Conservation (phyloP, 2,888 invertebrate genomes). For the Tigriopus californicus region DNA sequence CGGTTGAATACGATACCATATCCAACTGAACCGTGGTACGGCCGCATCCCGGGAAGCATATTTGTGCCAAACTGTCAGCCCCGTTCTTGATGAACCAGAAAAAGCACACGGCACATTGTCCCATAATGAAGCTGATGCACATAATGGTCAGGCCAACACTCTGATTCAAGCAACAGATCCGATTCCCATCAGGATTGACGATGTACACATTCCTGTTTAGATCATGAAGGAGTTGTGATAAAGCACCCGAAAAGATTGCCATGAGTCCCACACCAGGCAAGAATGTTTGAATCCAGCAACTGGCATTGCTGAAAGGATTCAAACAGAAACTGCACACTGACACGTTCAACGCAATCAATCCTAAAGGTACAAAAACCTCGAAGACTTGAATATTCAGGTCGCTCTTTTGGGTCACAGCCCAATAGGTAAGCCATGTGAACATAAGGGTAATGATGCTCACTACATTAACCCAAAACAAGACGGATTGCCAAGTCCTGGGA, state of each 20-base stretch:
- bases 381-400: not conserved
- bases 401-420: not conserved
- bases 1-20: not conserved
- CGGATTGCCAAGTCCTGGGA: not conserved
- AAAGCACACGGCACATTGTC: not conserved
- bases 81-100: not conserved
- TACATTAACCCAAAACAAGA: not conserved
- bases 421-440: not conserved
- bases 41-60: too few species aligned
- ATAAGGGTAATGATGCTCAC: not conserved
- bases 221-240: not conserved
- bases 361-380: not conserved
- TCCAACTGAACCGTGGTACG: too few species aligned
- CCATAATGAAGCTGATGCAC: not conserved
- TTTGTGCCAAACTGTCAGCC: too few species aligned
- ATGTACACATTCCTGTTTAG: not conserved
- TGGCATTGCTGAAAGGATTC: not conserved
- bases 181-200: not conserved
- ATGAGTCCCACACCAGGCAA: not conserved
- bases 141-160: not conserved
- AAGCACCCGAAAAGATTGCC: not conserved
- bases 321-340: not conserved
- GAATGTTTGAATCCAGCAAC: constrained; percentile 3
- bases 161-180: not conserved
- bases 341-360: not conserved